phyloP scores from a whole-genome alignment of 1,140 invertebrate species.

The Muscidifurax raptorellus region DNA sequence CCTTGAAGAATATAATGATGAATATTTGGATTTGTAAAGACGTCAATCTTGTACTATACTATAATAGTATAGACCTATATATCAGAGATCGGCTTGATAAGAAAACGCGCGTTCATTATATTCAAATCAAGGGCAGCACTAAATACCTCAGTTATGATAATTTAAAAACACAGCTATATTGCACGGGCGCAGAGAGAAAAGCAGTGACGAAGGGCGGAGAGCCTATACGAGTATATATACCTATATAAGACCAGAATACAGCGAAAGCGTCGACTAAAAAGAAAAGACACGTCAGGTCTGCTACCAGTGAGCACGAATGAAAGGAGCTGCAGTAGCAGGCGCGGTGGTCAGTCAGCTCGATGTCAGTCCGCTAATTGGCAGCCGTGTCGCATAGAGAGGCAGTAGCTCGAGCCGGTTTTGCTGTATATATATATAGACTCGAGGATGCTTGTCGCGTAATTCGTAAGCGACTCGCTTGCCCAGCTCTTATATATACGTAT shows the following conservation, averaged over 20 bases:
- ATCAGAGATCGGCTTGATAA: too few relatives aligned
- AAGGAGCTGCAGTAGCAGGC: not conserved
- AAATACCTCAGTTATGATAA: not conserved
- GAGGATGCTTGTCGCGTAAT: slow-evolving; percentile 69
- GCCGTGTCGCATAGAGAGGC: slow-evolving; percentile 69
- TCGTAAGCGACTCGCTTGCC: slow-evolving; percentile 68
- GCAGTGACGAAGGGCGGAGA: not conserved
- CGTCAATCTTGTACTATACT: too few relatives aligned
- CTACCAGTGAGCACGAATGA: slow-evolving; percentile 35
- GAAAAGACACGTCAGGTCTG: not conserved
- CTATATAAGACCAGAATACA: not conserved
- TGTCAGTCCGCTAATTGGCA: slow-evolving; percentile 75
- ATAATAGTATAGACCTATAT: too few relatives aligned
- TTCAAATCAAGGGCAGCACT: slow-evolving; percentile 28
- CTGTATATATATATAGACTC: slow-evolving; percentile 43
- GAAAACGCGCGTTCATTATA: not conserved
- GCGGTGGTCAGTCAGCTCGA: slow-evolving; percentile 70
- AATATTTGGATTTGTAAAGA: too few relatives aligned
- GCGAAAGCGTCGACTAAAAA: not conserved
- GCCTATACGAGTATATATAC: not conserved
- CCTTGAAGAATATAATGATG: not conserved
- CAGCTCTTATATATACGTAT: too few relatives aligned
- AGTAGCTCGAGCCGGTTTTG: slow-evolving; percentile 70
- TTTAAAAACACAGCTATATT: not conserved
- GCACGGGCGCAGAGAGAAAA: not conserved